Percentiles rank a stretch among this genome's conserved stretches.
These are phyloP conservation scores for Spongia lamella DNA, from an alignment of 37 sponge, comb jelly and placozoan species.

Conservation along the genomic window DNA sequence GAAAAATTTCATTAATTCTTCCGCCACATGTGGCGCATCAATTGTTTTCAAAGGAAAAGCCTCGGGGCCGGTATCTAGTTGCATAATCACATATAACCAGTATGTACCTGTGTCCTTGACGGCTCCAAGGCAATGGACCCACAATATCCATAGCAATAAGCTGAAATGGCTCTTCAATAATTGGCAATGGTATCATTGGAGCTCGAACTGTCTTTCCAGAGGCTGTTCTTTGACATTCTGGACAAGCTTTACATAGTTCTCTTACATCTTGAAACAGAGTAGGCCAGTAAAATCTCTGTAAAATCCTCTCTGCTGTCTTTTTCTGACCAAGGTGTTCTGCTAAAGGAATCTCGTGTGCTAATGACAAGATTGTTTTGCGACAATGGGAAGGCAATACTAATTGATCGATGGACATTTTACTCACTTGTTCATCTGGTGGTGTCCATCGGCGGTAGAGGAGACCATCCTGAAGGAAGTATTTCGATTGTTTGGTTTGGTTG, in stretches of 20 bases:
- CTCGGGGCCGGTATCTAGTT: conserved; percentile 62
- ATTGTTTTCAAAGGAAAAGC: conserved; percentile 47
- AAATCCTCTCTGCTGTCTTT: conserved; percentile 54
- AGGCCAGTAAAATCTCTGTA: conserved; percentile 55
- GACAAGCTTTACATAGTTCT: conserved; percentile 45
- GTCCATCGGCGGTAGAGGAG: conserved; percentile 23
- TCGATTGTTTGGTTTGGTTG: too few relatives aligned
- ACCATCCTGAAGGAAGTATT: neutral
- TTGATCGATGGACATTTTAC: conserved; percentile 24
- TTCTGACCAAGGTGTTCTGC: conserved; percentile 51
- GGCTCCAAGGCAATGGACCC: conserved; percentile 50
- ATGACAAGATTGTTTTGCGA: conserved; percentile 8
- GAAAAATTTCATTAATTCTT: conserved; percentile 45
- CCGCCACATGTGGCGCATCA: conserved; percentile 55
- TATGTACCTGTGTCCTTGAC: conserved; percentile 39
- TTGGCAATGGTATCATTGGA: conserved; percentile 60
- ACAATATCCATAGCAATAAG: conserved; percentile 74
- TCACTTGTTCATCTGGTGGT: conserved; percentile 7
- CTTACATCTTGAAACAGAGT: conserved; percentile 33
- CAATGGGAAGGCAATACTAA: conserved; percentile 44
- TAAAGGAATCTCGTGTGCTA: conserved; percentile 45
- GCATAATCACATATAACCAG: conserved; percentile 73
- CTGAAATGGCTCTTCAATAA: conserved; percentile 54
- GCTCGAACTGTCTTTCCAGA: conserved; percentile 8
- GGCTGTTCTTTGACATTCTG: conserved; percentile 30